Base-by-base conservation (phyloP, 2,797 vertebrate genomes). In the Mus minutoides region DNA sequence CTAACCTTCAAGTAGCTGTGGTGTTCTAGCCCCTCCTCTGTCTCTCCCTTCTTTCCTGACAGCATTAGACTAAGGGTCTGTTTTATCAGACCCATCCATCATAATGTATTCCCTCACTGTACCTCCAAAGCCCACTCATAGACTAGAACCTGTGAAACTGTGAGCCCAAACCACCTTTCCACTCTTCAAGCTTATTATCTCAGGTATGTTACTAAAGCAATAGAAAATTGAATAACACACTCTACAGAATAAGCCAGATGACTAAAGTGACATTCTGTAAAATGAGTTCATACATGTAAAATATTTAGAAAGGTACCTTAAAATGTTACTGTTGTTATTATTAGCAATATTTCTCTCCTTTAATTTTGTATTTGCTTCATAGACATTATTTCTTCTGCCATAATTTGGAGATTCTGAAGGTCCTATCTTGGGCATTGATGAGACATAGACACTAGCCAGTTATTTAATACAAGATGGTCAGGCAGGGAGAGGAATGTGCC, bases 361-460 rank as follows among this genome's bases (percentile, higher is more conserved):
- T 77, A 16, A 54, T 80, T 88, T 95, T 91, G 17, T 26, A 16
- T 69, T 95, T 95, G n/a, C 77, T 92, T 64, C 52, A 49, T 52
- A 88, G 13, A 64, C 6, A 40, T 67, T 67, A 62, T 87, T 92
- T 85, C 31, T 75, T 54, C 88, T 64, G 13, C 19, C 88, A 88
- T 46, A 80, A 87, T 71, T 60, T 88, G 54, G 58, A 31, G 24
- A 58, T 85, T 7, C 58, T 80, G 29, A 88, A 21, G 46, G 5
- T n/a, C 49, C 3, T 79, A 52, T 88, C 40, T 69, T 71, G 82
- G 43, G 22, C 54, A 91, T 58, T 52, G 56, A 58, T 21, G 58
- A 14, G 14, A 3, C 26, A 56, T 78, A 60, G 17, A 24, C 34
- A 67, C 46, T 49, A 31, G 26, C 29, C 67, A 90, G 40, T 26